Evolutionary conservation across 2,113 vertebrate genomes (phyloP).

Genomic region (Motacilla alba): DNA sequence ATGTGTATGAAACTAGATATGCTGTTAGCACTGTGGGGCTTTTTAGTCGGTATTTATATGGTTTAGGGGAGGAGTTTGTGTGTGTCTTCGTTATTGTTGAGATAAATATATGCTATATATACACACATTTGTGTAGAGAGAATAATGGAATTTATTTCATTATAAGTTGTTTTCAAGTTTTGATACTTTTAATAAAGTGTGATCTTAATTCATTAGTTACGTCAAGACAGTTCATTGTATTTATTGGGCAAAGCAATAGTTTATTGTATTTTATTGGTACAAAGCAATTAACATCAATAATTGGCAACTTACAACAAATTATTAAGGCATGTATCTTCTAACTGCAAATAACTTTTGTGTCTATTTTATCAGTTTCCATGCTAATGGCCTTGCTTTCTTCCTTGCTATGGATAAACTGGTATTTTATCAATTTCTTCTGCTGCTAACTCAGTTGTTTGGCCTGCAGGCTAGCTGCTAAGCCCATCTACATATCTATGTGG

Average conservation of each 20-base stretch:
- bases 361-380: background rate
- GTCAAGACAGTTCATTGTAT: background rate
- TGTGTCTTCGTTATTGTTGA: background rate
- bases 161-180: background rate
- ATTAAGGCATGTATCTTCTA: background rate
- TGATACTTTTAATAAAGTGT: background rate
- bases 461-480: background rate
- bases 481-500: background rate
- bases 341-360: background rate
- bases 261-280: background rate
- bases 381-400: background rate
- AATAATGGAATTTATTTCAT: background rate
- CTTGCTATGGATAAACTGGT: background rate
- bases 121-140: background rate
- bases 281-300: background rate
- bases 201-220: background rate
- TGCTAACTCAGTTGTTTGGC: background rate
- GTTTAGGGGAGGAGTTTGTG: background rate
- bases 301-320: background rate
- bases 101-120: background rate
- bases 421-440: background rate
- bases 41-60: background rate
- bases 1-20: rapidly evolving
- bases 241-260: background rate
- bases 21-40: rapidly evolving